Evolutionary conservation across 2,113 vertebrate species (phyloP).

Genomic region (Daboia siamensis): DNA sequence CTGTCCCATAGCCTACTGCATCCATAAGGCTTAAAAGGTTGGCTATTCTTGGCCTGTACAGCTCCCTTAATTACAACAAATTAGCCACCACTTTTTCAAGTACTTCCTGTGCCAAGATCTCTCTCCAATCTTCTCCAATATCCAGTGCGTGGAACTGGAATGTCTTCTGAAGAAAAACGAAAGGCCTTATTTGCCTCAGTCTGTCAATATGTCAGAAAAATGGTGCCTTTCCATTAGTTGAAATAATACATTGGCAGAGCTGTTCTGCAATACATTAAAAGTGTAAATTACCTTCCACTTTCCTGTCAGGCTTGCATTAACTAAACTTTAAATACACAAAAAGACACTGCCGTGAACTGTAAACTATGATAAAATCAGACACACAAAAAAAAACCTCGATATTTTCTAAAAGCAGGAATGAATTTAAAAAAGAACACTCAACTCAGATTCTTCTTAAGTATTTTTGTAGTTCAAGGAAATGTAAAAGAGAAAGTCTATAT

Average conservation of each 20-base stretch:
- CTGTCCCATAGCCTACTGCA: background rate
- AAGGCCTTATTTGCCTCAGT: conserved; percentile 33
- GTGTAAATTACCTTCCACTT: conserved; percentile 68
- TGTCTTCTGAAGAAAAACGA: conserved; percentile 9
- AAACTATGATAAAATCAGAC: conserved; percentile 53
- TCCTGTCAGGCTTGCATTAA: conserved; percentile 65
- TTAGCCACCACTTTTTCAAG: background rate
- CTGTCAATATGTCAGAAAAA: conserved; percentile 54
- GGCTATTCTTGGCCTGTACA: background rate
- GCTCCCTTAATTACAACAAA: background rate
- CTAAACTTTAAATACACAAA: conserved; percentile 63
- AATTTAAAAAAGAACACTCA: conserved; percentile 32
- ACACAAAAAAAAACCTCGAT: conserved; percentile 18
- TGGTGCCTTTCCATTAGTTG: conserved; percentile 54
- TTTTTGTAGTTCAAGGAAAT: conserved; percentile 43
- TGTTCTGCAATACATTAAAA: conserved; percentile 68
- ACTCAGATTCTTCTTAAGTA: conserved; percentile 51
- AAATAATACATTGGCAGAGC: conserved; percentile 57
- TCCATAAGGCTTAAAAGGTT: background rate
- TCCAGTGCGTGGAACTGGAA: conserved; percentile 39
- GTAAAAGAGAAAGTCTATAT: conserved; percentile 42
- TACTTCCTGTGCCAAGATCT: background rate
- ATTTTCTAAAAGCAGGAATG: conserved; percentile 53
- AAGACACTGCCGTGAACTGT: conserved; percentile 59
- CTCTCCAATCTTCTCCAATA: background rate